Conservation (phyloP, 2,113 vertebrate genomes). For the Larimichthys crocea region DNA sequence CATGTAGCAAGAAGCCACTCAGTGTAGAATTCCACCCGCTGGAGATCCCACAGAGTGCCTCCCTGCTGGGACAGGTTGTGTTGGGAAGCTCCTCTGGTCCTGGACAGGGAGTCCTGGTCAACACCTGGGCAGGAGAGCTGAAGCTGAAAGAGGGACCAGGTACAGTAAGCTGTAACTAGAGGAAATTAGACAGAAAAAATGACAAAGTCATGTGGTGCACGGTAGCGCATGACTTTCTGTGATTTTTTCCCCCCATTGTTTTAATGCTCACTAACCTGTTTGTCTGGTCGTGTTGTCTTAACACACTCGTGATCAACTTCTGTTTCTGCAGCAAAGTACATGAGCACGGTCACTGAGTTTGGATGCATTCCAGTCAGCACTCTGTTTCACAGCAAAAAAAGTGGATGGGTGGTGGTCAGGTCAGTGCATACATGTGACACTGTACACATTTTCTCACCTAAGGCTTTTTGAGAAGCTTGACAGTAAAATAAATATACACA, state of each 20-base stretch:
- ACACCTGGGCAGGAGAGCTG: conserved; percentile 73
- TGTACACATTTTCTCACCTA: not conserved
- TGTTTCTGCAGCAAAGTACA: conserved; percentile 68
- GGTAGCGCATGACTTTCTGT: conserved; percentile 30
- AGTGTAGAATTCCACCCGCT: conserved; percentile 67
- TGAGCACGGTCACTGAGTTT: conserved; percentile 74
- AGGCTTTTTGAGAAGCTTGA: not conserved
- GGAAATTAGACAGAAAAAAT: not conserved
- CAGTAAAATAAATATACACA: no score
- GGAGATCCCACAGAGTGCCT: conserved; percentile 60
- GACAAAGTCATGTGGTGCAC: not conserved
- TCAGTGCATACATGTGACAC: conserved; percentile 48
- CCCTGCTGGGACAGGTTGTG: conserved; percentile 64
- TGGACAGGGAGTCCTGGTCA: conserved; percentile 79
- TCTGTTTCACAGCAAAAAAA: conserved; percentile 36
- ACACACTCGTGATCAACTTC: conserved; percentile 9
- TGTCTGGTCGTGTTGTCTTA: not conserved
- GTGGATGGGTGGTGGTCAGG: conserved; percentile 73
- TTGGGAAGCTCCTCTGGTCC: conserved; percentile 73
- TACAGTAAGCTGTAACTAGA: not conserved
- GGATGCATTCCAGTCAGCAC: conserved; percentile 78
- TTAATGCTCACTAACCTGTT: not conserved
- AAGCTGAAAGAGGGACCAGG: conserved; percentile 15
- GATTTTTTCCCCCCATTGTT: not conserved
- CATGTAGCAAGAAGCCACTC: conserved; percentile 70